These are phyloP conservation scores for Tipula vernalis DNA, from an alignment of 2,888 invertebrate genomes.

Conservation along the genomic window DNA sequence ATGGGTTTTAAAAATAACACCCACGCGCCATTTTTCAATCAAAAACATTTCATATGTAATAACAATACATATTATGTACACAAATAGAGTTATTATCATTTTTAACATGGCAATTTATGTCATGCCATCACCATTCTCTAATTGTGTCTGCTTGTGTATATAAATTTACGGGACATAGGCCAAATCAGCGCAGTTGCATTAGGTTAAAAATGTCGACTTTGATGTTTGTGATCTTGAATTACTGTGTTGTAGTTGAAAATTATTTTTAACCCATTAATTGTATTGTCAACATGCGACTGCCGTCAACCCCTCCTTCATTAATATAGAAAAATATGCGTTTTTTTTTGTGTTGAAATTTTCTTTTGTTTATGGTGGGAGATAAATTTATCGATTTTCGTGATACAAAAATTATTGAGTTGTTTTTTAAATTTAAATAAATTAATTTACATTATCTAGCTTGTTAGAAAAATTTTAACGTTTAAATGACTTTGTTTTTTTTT, in stretches of 20 bases:
- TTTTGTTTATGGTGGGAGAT: background rate
- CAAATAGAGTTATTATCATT: background rate
- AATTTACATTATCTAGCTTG: background rate
- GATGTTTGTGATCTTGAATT: background rate
- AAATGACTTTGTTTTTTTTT: background rate
- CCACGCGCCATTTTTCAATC: background rate
- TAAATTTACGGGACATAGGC: background rate
- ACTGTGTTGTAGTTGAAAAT: background rate
- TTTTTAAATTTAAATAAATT: background rate
- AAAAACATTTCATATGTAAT: background rate
- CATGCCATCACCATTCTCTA: background rate
- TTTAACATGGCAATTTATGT: background rate
- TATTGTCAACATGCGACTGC: background rate
- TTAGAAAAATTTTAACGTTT: background rate
- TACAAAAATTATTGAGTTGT: background rate
- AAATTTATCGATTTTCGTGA: background rate
- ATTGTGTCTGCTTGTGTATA: background rate
- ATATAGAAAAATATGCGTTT: background rate
- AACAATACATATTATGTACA: background rate
- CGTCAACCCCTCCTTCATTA: background rate
- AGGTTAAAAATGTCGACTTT: background rate
- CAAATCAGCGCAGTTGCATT: background rate
- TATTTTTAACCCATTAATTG: background rate
- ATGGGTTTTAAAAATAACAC: background rate
- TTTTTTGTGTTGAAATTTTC: background rate